Base-by-base conservation (phyloP, 2,113 vertebrate species). In the Felis chaus region DNA sequence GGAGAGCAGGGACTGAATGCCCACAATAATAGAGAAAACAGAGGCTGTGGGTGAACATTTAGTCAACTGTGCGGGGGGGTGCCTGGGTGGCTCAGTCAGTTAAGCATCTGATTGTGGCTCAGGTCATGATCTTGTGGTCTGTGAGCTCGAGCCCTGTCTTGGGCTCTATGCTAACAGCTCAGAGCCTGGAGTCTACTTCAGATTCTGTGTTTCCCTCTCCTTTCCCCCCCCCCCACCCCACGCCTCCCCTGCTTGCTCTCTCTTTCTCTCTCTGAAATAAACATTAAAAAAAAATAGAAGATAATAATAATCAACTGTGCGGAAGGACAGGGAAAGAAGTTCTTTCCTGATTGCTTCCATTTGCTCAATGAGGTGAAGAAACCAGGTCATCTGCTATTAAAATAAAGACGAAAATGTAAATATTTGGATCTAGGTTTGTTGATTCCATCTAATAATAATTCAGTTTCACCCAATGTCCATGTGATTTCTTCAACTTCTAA, bases 351-450 rank as follows among this genome's bases (percentile, higher is more conserved):
- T 50, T 61, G 73, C 11, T 73, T 53, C 23, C 1, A 0, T 91
- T 83, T 92, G 41, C 53, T 71, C 55, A 79, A 68, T 41, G 36
- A 82, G 79, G 92, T 57, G 16, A 81, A 87, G 95, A 63, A 23
- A 27, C 27, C 45, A 89, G 36, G 7, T 31, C 36, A 78, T 86
- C 61, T 94, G 7, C 10, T 71, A 7, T 88, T 81, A 94, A 55
- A 69, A 31, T n/a, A 27, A 82, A 16, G 6, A 48, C 14, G 29
- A 53, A 57, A 89, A 16, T 63, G 1, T 36, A 71, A 89, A n/a
- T 61, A 76, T 50, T 53, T 41, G 1, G 9, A 39, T 31, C 41
- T 29, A 81, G 16, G 12, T 85, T 63, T 39, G 7, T 45, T 69
- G 33, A 69, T 31, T 91, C 31, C 36, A 65, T 33, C 15, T 33